phyloP scores from a whole-genome alignment of 2,797 vertebrate genomes.

The Novumbra hubbsi region DNA sequence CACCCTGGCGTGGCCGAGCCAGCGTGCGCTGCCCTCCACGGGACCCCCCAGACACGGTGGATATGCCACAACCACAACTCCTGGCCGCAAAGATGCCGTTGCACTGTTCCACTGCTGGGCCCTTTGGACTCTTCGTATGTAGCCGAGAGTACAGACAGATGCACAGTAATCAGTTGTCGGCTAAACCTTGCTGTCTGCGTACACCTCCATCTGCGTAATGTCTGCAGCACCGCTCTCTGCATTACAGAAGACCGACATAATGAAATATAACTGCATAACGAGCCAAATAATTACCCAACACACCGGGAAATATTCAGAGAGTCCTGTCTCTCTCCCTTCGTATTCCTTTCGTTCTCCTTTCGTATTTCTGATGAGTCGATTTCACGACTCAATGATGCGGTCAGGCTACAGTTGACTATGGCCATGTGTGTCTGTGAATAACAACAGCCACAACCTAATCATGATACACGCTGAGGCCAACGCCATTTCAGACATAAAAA shows the following conservation, averaged over 20 bases:
- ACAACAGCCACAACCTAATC: no score
- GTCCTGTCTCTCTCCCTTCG: background rate
- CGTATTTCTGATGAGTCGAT: no score
- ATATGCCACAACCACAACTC: no score
- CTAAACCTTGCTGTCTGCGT: background rate
- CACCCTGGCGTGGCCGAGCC: no score
- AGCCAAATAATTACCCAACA: conserved; percentile 1
- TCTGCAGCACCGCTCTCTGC: background rate
- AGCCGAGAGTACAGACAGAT: background rate
- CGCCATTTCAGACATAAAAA: no score
- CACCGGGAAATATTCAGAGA: background rate
- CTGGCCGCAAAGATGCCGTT: no score
- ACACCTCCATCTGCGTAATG: background rate
- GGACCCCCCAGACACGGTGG: no score
- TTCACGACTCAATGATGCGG: no score
- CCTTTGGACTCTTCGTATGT: background rate
- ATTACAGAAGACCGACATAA: conserved; percentile 7
- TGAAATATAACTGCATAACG: background rate
- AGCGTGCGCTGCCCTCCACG: no score
- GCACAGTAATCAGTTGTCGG: background rate
- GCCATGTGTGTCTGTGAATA: no score
- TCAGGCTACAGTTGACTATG: no score
- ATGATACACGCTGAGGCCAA: no score
- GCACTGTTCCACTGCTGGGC: background rate
- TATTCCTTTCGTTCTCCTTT: background rate